phyloP scores from a whole-genome alignment of 2,888 invertebrate species.

The Aphrophora alni region DNA sequence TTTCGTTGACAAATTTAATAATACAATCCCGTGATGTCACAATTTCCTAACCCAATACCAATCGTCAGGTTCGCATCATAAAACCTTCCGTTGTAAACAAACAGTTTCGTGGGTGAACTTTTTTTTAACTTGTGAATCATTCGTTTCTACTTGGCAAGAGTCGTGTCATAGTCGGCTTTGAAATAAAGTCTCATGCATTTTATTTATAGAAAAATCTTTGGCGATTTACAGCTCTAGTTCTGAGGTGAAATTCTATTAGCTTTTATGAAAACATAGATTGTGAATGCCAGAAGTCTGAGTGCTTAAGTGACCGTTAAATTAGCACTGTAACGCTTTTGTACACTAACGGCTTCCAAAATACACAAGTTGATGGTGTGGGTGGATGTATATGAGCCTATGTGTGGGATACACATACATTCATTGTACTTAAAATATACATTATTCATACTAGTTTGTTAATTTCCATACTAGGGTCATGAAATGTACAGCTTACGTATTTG shows the following conservation, averaged over 20 bases:
- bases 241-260: neutral
- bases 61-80: no score
- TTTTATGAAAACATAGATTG: neutral
- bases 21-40: no score
- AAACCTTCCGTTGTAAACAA: neutral
- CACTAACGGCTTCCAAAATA: neutral
- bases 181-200: neutral
- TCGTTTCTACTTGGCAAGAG: neutral
- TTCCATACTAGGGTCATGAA: no score
- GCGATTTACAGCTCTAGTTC: neutral
- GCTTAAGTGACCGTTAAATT: neutral
- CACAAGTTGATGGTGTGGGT: neutral
- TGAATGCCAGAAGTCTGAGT: neutral
- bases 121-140: neutral
- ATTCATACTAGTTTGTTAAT: no score
- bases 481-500: no score
- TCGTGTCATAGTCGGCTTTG: neutral
- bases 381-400: no score
- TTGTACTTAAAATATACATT: no score
- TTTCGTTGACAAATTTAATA: no score
- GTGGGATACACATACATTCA: no score
- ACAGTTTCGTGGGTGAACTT: neutral
- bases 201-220: neutral
- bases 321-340: neutral
- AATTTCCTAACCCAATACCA: no score